Percentiles rank a stretch among this genome's conserved stretches.
Evolutionary conservation across 2,888 invertebrate genomes (phyloP).

Genomic region (Mayetiola destructor): DNA sequence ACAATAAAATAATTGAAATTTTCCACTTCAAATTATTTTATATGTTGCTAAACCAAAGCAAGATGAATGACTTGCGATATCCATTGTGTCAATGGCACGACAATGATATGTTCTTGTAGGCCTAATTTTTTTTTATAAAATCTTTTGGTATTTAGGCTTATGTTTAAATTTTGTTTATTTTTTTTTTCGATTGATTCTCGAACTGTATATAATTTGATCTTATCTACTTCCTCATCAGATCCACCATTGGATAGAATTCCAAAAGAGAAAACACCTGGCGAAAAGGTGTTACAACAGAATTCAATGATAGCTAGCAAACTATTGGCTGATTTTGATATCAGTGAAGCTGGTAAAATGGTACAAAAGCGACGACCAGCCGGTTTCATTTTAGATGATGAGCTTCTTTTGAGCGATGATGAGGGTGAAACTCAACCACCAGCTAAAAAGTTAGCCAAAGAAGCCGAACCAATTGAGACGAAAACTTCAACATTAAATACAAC

Average conservation of each 20-base stretch:
- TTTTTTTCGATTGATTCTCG: neutral
- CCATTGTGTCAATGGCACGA: no score
- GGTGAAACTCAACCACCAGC: neutral
- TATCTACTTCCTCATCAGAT: neutral
- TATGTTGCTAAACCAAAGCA: no score
- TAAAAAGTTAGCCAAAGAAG: neutral
- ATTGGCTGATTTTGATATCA: neutral
- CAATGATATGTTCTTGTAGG: no score
- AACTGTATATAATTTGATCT: neutral
- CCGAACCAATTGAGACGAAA: neutral
- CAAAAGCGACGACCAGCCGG: constrained; percentile 1
- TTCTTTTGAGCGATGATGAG: neutral
- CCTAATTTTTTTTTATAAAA: no score
- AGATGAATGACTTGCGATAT: no score
- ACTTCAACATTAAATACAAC: neutral
- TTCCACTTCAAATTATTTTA: no score
- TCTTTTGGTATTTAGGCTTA: no score
- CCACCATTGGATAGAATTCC: neutral
- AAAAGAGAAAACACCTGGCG: neutral
- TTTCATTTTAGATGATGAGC: neutral
- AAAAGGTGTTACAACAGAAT: neutral
- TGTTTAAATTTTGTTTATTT: no score
- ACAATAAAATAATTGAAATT: no score
- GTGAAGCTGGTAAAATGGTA: constrained; percentile 2
- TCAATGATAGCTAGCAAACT: neutral